Evolutionary conservation across 2,888 invertebrate species (phyloP), one percentile per base, ranked within the genome.

Genomic region (Syrista parreyssii): DNA sequence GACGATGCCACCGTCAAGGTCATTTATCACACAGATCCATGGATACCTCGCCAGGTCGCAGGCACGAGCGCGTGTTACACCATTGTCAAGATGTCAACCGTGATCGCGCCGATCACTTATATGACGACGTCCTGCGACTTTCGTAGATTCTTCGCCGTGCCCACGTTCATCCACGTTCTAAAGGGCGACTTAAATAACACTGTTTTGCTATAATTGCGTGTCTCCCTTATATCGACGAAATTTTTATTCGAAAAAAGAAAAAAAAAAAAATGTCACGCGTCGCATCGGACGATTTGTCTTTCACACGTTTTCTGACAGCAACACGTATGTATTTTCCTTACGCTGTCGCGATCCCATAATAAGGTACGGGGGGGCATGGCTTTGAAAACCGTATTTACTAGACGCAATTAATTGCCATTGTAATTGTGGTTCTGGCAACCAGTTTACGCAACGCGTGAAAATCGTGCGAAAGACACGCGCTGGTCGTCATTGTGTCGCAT

Each of bases 1-100:
- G 35, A 87, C 87, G 32, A 85, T 89, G 84, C 80, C 83, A 30
- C 89, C 90, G 83, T 81, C 12, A 82, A 85, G 75, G 83, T 86
- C 35, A 74, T 88, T n/a, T 81, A 80, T 78, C 83, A 88, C 81
- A 80, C 83, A 31, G 78, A 79, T 11, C 85, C 87, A 36, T 76
- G 81, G 35, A 79, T 80, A 4, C 88, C 86, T 75, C 87, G 87
- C 76, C 81, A 82, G 31, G 75, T 84, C n/a, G 71, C 76, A 12
- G 79, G 74, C 30, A 81, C 87, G 73, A 84, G 86, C 78, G 12
- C 83, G 11, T 85, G 84, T 75, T 88, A 85, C 78, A 81, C 85
- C 34, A 80, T 88, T 72, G 82, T 85, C 33, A 88, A 89, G 82
- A 81, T 82, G 30, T 87, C 85, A 11, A 84, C 86, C 4, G 80